A percentile compares a stretch with the other conserved stretches of the same genome.
These are phyloP conservation scores for Papilio aristodemus DNA, from an alignment of 1,140 invertebrate species.

Conservation along the genomic window DNA sequence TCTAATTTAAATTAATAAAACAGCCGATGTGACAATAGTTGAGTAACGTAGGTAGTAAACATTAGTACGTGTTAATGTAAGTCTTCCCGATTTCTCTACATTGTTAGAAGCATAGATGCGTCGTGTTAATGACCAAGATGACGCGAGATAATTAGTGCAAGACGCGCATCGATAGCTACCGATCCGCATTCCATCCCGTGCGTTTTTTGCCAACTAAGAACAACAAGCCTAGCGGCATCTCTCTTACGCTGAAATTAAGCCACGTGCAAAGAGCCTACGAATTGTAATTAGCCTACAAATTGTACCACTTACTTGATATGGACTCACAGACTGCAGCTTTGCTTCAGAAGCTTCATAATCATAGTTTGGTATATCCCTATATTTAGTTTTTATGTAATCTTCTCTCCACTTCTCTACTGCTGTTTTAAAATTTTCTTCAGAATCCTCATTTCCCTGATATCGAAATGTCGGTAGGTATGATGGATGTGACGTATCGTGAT, in stretches of 20 bases:
- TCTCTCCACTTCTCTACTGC: slow-evolving; percentile 69
- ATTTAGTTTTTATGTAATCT: slow-evolving; percentile 67
- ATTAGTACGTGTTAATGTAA: slow-evolving; percentile 24
- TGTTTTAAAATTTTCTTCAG: slow-evolving; percentile 63
- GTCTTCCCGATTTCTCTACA: slow-evolving; percentile 65
- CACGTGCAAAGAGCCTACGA: slow-evolving; percentile 17
- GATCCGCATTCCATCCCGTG: slow-evolving; percentile 72
- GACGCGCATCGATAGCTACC: slow-evolving; percentile 60
- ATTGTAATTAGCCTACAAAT: slow-evolving; percentile 25
- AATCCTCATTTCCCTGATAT: slow-evolving; percentile 47
- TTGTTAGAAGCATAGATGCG: slow-evolving; percentile 44
- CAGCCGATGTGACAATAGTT: background rate
- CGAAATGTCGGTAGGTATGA: slow-evolving; percentile 59
- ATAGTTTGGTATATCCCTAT: slow-evolving; percentile 52
- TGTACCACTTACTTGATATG: slow-evolving; percentile 67
- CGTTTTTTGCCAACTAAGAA: slow-evolving; percentile 65
- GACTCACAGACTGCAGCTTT: slow-evolving; percentile 65
- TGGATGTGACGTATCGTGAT: slow-evolving; percentile 63
- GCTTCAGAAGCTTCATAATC: slow-evolving; percentile 67
- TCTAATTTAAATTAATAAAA: too few species aligned
- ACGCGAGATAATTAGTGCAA: slow-evolving; percentile 71
- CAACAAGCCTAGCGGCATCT: slow-evolving; percentile 39
- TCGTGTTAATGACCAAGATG: slow-evolving; percentile 64
- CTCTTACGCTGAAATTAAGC: slow-evolving; percentile 21
- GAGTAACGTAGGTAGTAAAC: background rate